phyloP scores from a whole-genome alignment of 2,888 invertebrate genomes.

The Coleophora deauratella region DNA sequence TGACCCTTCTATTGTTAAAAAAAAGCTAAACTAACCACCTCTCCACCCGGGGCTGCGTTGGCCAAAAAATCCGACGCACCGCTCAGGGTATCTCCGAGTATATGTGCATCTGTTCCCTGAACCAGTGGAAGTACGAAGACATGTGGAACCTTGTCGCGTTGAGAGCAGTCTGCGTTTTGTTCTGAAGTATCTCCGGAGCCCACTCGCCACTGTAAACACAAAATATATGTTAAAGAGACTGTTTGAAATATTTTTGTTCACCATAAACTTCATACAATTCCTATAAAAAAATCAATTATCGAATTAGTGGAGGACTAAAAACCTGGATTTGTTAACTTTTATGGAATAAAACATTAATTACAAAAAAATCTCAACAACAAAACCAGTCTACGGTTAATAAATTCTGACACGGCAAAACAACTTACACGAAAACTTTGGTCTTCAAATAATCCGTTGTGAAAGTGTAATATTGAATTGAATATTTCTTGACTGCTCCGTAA shows the following conservation, averaged over 20 bases:
- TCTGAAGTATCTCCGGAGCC: slow-evolving; percentile 84
- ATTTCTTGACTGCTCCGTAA: slow-evolving; percentile 57
- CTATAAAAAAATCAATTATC: no score
- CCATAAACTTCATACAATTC: no score
- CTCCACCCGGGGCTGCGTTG: slow-evolving; percentile 24
- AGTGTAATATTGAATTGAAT: slow-evolving; percentile 66
- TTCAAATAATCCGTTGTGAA: slow-evolving; percentile 76
- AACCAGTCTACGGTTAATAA: no score
- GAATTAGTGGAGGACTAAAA: no score
- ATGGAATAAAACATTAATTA: no score
- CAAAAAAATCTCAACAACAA: no score
- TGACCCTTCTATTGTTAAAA: no score
- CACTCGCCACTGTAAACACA: slow-evolving; percentile 79
- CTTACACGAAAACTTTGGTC: slow-evolving; percentile 87
- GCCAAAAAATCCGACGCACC: no score
- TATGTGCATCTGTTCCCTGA: slow-evolving; percentile 84
- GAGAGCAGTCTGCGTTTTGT: slow-evolving; percentile 77
- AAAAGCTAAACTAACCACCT: slow-evolving; percentile 18
- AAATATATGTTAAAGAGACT: not conserved
- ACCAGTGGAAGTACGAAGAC: slow-evolving; percentile 81
- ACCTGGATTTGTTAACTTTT: no score
- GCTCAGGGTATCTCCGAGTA: slow-evolving; percentile 80
- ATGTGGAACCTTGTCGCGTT: slow-evolving; percentile 80
- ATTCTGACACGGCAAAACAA: no score
- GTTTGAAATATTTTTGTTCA: no score